Evolutionary conservation across 2,888 invertebrate species (phyloP), one percentile per base, ranked within the genome.

Genomic region (Eulithis testata): DNA sequence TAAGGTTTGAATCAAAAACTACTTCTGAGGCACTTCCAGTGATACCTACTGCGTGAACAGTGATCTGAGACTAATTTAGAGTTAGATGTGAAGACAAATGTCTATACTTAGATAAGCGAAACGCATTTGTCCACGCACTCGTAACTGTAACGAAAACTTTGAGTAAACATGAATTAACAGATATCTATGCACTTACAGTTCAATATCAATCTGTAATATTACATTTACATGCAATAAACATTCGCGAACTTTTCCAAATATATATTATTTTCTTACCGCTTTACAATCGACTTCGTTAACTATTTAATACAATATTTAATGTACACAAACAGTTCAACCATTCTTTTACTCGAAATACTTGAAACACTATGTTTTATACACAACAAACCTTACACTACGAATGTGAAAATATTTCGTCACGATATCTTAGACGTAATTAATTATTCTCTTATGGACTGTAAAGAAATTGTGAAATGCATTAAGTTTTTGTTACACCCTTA

Each of bases 401-500:
- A 90, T 90, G 91, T 90, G 92, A 93, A 93, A 93, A 91, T 91
- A 91, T 90, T 88, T 89, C 84, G 85, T 88, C 90, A 88, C 86
- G 88, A 88, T 88, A 90, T 86, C 88, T 88, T 88, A 89, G 85
- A 85, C 82, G 66, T 88, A 85, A 81, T 79, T 86, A 82, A 82
- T 85, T 86, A 89, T 86, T 86, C 77, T 85, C 86, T 85, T 89
- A 90, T 88, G 90, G 90, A 91, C 91, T 90, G 89, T 91, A 89
- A 89, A 90, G 91, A 90, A 92, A 91, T 84, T 88, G 91, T 90
- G 90, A 93, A 93, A 93, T 93, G 92, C 92, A 92, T 89, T 88
- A 90, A 87, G 88, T 89, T 89, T 88, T 89, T 90, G 87, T 90
- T 90, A 90, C 85, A 88, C 80, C 75, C 90, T 90, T 91, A 92